Base-by-base conservation (phyloP, 64 coral and sea anemone genomes). In the Pocillopora verrucosa region DNA sequence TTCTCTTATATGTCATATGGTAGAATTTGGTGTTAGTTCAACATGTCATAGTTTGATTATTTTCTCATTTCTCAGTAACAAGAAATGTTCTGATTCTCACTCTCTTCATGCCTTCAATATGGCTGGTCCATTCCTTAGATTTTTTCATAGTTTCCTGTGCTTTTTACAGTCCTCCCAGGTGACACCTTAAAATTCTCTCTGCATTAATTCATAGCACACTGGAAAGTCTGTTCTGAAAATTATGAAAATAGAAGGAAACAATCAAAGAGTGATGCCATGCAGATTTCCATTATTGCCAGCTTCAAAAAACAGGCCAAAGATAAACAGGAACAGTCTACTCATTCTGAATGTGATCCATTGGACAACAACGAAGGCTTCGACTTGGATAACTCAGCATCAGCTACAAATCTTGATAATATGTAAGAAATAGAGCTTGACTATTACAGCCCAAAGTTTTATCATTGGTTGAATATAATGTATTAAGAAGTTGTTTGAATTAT, bases 381-480 rank as follows among this genome's bases (percentile, higher is more conserved):
- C 87, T 89, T 78, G 87, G 87, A 89, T 78, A 89, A 89, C 87
- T 89, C 87, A 89, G 87, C 87, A 78, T 88, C 87, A 88, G 87
- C 87, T 89, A 78, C 74, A 89, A 78, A 77, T 89, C 87, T 89
- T 78, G 87, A 89, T 89, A 78, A 78, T 65, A 78, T 77, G 87
- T 76, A 88, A 88, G 87, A 88, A 77, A 87, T 87, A 87, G 85
- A 87, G 69, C 85, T 45, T 75, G 85, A 87, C 85, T 60, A 87
- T 87, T 75, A 60, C 72, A 87, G 81, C 25, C 68, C 81, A 84
- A 84, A 84, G 81, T 84, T 84, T 65, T 63, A 84, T 84, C 60
- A 84, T 59, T 84, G 65, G 81, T 84, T 84, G 81, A 84, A 84
- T 84, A 84, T 84, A 84, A 84, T 84, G 64, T 63, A 65, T 84